phyloP scores from a whole-genome alignment of 2,797 vertebrate genomes.

The Antrozous pallidus region DNA sequence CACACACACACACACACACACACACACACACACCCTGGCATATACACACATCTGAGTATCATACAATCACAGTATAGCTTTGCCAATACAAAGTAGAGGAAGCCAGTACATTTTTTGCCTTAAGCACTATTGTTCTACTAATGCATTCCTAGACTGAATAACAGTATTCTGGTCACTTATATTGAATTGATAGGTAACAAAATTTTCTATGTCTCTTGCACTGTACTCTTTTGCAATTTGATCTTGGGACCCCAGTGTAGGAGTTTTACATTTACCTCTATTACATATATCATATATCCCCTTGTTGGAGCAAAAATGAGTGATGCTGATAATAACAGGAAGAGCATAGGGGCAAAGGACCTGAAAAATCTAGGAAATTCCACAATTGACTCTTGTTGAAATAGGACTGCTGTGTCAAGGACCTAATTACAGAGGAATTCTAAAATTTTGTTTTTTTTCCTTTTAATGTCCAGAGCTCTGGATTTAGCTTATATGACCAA shows the following conservation, averaged over 20 bases:
- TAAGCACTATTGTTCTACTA: background rate
- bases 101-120: background rate
- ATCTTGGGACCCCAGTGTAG: background rate
- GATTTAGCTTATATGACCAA: background rate
- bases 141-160: background rate
- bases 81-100: background rate
- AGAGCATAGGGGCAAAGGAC: background rate
- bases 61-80: background rate
- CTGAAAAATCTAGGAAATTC: background rate
- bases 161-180: background rate
- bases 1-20: background rate
- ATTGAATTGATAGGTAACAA: background rate
- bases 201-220: background rate
- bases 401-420: background rate
- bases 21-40: accelerated
- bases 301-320: background rate
- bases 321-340: background rate
- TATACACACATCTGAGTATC: background rate
- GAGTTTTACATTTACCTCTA: background rate
- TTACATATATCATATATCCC: background rate
- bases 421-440: background rate
- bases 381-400: background rate
- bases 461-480: background rate
- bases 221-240: background rate
- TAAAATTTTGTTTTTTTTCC: background rate